Base-by-base conservation (phyloP, 2,797 vertebrate species). In the Harpagifer antarcticus region DNA sequence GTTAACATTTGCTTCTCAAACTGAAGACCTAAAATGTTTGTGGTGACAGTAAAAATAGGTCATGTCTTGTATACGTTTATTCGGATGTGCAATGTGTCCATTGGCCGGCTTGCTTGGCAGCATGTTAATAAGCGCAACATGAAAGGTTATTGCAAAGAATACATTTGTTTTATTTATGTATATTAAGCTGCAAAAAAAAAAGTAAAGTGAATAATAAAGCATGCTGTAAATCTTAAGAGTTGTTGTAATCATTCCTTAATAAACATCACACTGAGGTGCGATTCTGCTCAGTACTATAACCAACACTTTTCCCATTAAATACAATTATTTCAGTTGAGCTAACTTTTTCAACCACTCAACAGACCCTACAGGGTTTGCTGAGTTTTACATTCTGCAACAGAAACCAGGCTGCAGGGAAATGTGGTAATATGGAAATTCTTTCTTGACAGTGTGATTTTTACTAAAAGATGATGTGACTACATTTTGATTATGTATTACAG, bases 161-260 rank as follows among this genome's bases (percentile, higher is more conserved):
- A 55, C 33, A 60, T 8, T 14, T 20, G 9, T 62, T 69, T 33
- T 3, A 43, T 19, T 48, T 4, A 47, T 44, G n/a, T 43, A 27
- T 66, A 43, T 45, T 45, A 3, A 58, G 31, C 27, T 63, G 53
- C 56, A 42, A 74, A 65, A 65, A 13, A 33, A 33, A 33, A 7
- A 33, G 5, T 5, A 5, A 33, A 7, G 33, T 37, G 33, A 37
- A 37, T 37, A 37, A 37, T 44, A 3, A 57, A 49, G 2, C 61
- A 15, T 63, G 17, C 19, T 53, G 2, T 65, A 16, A 40, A 27
- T 42, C 16, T 43, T 31, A 4, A 17, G 3, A 4, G 33, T 5
- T 73, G 37, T 52, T 40, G 15, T 53, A 10, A 74, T 47, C 7
- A 45, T 63, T 10, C 2, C 15, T 16, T 40, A 56, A 71, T 47